Percentiles rank a stretch among this genome's conserved stretches.
These are phyloP conservation scores for Lynx canadensis DNA, from an alignment of 2,113 vertebrate genomes.

Conservation along the genomic window DNA sequence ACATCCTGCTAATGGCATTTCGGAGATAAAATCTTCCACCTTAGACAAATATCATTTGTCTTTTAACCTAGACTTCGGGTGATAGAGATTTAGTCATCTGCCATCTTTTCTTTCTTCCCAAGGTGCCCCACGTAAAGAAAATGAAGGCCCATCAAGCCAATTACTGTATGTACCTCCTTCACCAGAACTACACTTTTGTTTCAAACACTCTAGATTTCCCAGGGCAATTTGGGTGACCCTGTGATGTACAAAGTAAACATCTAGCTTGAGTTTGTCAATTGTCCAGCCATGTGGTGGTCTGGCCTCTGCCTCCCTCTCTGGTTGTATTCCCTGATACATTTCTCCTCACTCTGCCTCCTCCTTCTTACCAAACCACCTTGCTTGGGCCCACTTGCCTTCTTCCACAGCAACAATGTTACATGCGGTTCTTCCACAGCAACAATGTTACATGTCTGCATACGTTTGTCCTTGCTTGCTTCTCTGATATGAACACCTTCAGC, in stretches of 20 bases:
- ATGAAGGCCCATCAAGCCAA: not conserved
- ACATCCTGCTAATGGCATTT: not conserved
- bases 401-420: not conserved
- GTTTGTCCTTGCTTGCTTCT: not conserved
- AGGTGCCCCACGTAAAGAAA: not conserved
- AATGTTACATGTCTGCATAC: fast-evolving
- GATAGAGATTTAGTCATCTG: not conserved
- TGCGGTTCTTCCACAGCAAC: not conserved
- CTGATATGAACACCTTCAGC: not conserved
- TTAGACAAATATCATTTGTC: not conserved
- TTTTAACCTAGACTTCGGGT: not conserved
- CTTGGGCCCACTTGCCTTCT: not conserved
- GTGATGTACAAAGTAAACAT: not conserved
- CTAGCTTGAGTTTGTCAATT: not conserved
- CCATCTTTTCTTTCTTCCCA: not conserved
- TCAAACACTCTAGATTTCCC: not conserved
- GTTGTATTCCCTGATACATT: not conserved
- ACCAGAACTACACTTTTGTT: not conserved
- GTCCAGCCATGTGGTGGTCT: fast-evolving
- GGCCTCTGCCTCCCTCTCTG: not conserved
- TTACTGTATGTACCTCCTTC: not conserved
- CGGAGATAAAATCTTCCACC: not conserved
- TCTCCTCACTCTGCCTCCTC: not conserved
- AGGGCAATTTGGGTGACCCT: not conserved
- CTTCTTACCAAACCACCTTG: fast-evolving